phyloP scores from a whole-genome alignment of 2,113 vertebrate species.

The Indicator maculatus region DNA sequence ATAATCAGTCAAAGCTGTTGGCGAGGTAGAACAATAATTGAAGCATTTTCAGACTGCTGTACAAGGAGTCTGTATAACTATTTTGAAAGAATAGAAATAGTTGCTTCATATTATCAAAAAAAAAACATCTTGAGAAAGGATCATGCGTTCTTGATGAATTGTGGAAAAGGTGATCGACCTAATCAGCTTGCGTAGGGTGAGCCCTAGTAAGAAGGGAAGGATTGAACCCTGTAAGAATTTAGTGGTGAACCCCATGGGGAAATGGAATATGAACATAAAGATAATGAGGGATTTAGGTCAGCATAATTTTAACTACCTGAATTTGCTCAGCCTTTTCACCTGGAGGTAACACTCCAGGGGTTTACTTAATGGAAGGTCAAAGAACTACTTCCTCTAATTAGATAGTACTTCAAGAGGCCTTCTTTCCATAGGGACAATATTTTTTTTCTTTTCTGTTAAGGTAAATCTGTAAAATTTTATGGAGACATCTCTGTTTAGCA shows the following conservation, averaged over 20 bases:
- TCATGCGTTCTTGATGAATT: not conserved
- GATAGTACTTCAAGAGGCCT: not conserved
- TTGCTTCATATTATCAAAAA: not conserved
- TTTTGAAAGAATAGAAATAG: not conserved
- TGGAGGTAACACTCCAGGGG: not conserved
- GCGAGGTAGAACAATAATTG: not conserved
- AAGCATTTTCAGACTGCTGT: not conserved
- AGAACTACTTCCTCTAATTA: not conserved
- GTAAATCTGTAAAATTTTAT: not conserved
- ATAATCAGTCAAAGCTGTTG: not conserved
- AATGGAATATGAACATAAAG: not conserved
- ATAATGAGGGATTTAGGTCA: not conserved
- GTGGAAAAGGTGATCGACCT: not conserved
- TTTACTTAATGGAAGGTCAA: not conserved
- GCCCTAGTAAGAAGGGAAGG: not conserved
- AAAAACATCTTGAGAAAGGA: not conserved
- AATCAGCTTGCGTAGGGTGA: not conserved
- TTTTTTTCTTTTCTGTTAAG: not conserved
- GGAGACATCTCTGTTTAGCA: not conserved
- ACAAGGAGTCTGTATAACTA: not conserved
- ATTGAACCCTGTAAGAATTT: not conserved
- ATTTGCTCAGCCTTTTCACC: not conserved
- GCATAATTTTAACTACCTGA: not conserved
- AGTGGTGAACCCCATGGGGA: not conserved
- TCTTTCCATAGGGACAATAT: not conserved